Evolutionary conservation across 2,888 invertebrate species (phyloP).

Genomic region (Drosophila aldrichi): DNA sequence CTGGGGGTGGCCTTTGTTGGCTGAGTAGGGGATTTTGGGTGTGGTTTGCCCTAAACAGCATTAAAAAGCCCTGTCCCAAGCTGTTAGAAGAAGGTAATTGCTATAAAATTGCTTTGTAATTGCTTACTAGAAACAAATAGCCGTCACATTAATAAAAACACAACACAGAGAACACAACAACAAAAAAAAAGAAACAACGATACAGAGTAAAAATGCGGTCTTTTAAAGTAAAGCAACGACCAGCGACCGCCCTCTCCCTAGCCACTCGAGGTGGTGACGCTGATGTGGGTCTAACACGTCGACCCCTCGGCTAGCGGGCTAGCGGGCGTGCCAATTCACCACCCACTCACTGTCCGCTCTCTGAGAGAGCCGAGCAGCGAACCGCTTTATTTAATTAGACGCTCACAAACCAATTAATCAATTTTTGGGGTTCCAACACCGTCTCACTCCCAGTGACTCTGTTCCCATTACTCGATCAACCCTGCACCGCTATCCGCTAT

Average conservation of each 20-base stretch:
- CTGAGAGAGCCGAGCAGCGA: constrained; percentile 44
- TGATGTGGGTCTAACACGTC: constrained; percentile 60
- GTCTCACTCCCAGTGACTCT: constrained; percentile 7
- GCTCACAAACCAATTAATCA: constrained; percentile 84
- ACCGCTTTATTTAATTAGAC: constrained; percentile 83
- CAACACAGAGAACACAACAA: constrained; percentile 22
- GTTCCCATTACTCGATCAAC: constrained; percentile 28
- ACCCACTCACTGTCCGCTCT: constrained; percentile 5
- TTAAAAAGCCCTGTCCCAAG: constrained; percentile 70
- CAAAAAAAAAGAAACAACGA: background rate
- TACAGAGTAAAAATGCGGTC: constrained; percentile 64
- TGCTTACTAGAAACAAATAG: constrained; percentile 79
- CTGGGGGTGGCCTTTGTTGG: background rate
- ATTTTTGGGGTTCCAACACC: constrained; percentile 62
- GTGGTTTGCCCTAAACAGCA: constrained; percentile 62
- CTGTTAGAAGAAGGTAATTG: constrained; percentile 76
- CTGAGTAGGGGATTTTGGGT: constrained; percentile 24
- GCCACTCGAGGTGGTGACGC: constrained; percentile 46
- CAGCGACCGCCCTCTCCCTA: constrained; percentile 9
- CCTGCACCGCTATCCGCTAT: constrained; percentile 10
- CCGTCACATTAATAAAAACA: constrained; percentile 77
- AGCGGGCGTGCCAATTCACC: constrained; percentile 7
- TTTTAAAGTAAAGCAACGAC: constrained; percentile 52
- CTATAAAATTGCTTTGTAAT: constrained; percentile 79
- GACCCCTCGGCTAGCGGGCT: constrained; percentile 13